Evolutionary conservation across 2,113 vertebrate species (phyloP).

Genomic region (Monarcha castaneiventris): DNA sequence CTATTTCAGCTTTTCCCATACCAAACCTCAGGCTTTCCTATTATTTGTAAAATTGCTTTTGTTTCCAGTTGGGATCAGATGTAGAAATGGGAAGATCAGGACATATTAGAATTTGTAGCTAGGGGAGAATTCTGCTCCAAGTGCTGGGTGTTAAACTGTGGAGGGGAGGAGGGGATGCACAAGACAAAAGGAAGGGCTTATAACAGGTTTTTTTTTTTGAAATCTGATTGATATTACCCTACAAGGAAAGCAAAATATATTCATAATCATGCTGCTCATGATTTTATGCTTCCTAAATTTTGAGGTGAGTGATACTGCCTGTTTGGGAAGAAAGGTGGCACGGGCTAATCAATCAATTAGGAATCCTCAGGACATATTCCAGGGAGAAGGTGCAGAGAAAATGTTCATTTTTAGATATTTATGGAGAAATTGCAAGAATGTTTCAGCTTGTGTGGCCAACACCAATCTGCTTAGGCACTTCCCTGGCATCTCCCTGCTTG

Average conservation of each 20-base stretch:
- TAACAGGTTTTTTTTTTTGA: not conserved
- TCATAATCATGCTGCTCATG: not conserved
- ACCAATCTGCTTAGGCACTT: not conserved
- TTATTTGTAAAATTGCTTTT: conserved; percentile 42
- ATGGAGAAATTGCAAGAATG: not conserved
- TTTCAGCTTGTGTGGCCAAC: not conserved
- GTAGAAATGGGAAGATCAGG: conserved; percentile 24
- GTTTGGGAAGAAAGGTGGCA: not conserved
- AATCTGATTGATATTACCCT: not conserved
- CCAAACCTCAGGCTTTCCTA: conserved; percentile 21
- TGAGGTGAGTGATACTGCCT: conserved; percentile 29
- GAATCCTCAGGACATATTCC: not conserved
- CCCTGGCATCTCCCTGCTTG: not conserved
- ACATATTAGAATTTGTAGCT: not conserved
- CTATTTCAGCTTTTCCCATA: not conserved
- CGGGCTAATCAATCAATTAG: not conserved
- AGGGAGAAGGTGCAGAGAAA: not conserved
- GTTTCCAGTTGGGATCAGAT: conserved; percentile 33
- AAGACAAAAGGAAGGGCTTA: not conserved
- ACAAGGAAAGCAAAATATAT: not conserved
- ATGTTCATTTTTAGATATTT: not conserved
- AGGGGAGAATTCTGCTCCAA: not conserved
- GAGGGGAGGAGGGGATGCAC: not conserved
- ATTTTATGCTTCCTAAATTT: conserved; percentile 40
- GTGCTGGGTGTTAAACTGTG: not conserved